A percentile compares a stretch with the other conserved stretches of the same genome.
These are phyloP conservation scores for Poeciliopsis turrubarensis DNA, from an alignment of 2,113 vertebrate genomes.

Conservation along the genomic window DNA sequence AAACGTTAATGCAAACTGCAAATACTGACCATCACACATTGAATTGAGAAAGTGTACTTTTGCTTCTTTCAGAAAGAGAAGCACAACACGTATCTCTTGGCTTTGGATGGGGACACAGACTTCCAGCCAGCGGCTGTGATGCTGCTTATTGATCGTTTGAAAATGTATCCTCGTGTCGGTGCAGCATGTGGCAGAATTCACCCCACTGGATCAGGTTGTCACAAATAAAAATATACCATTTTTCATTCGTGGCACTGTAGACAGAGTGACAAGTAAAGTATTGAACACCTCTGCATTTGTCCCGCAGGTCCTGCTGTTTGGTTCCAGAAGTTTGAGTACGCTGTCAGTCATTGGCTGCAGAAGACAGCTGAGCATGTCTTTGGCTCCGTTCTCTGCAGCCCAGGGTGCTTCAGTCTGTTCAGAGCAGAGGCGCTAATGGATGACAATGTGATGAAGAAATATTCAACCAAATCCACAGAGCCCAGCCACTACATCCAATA, in stretches of 20 bases:
- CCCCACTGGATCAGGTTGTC: conserved; percentile 78
- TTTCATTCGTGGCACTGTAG: too few species aligned
- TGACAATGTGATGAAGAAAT: conserved; percentile 79
- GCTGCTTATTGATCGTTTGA: conserved; percentile 79
- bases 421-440: conserved; percentile 78
- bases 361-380: conserved; percentile 80
- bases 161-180: conserved; percentile 74
- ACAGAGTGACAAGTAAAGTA: background rate
- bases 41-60: background rate
- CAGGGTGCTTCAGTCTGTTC: conserved; percentile 81
- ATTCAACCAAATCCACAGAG: conserved; percentile 70
- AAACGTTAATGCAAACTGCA: too few species aligned
- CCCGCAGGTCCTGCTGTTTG: conserved; percentile 77
- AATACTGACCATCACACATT: background rate
- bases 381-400: conserved; percentile 79
- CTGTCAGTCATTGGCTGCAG: conserved; percentile 80
- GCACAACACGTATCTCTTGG: conserved; percentile 78
- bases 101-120: conserved; percentile 80
- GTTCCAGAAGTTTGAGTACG: conserved; percentile 85
- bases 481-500: conserved; percentile 73
- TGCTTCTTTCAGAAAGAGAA: conserved; percentile 62
- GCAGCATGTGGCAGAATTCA: conserved; percentile 82
- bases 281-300: background rate
- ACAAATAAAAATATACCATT: background rate
- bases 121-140: conserved; percentile 78